A percentile compares a stretch with the other conserved stretches of the same genome.
Conservation (phyloP, 2,888 invertebrate genomes). For the Abrostola triplasia region DNA sequence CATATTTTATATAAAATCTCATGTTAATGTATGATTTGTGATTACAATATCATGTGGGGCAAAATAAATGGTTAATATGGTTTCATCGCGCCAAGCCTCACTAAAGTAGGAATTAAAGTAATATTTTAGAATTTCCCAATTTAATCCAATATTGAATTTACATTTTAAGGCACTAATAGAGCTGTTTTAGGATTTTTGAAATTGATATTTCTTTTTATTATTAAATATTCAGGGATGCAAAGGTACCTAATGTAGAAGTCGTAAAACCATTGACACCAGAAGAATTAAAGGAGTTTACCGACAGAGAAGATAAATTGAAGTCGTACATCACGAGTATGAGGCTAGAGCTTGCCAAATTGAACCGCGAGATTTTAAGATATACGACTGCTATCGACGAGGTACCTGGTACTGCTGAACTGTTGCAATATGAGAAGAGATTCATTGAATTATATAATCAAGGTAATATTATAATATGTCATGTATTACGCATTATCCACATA, state of each 20-base stretch:
- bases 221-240: conserved; percentile 67
- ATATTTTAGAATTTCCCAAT: conserved; percentile 6
- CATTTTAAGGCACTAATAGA: too few relatives aligned
- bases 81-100: too few relatives aligned
- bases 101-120: background rate
- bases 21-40: too few relatives aligned
- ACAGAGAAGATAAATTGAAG: conserved; percentile 78
- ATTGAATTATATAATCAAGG: conserved; percentile 98
- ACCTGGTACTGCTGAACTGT: conserved; percentile 96
- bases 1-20: too few relatives aligned
- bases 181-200: too few relatives aligned
- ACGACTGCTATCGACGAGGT: conserved; percentile 97
- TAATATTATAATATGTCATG: conserved; percentile 60
- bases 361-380: conserved; percentile 93
- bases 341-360: conserved; percentile 92
- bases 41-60: too few relatives aligned
- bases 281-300: conserved; percentile 78
- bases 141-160: too few relatives aligned
- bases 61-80: too few relatives aligned
- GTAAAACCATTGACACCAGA: conserved; percentile 75
- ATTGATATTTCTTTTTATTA: too few relatives aligned
- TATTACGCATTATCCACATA: background rate
- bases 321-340: conserved; percentile 77
- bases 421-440: conserved; percentile 98
- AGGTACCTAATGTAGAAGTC: conserved; percentile 68